Evolutionary conservation across 2,797 vertebrate species (phyloP).

Genomic region (Bradypodion ventrale): DNA sequence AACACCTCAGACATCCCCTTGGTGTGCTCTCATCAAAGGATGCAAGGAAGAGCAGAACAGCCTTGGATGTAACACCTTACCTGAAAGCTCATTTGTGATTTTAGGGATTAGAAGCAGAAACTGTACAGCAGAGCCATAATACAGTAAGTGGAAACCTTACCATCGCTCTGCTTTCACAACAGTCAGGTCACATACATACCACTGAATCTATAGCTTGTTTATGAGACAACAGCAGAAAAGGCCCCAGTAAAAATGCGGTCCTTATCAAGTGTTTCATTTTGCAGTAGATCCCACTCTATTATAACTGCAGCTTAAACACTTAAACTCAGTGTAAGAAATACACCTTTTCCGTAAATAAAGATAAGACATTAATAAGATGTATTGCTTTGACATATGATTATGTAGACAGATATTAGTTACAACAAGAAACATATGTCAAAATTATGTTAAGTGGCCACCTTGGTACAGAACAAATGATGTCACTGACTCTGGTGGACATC

Average conservation of each 20-base stretch:
- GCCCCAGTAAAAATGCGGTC: not conserved
- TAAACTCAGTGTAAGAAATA: not conserved
- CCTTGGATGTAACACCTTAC: not conserved
- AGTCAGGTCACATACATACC: not conserved
- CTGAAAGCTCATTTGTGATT: not conserved
- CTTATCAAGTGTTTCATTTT: too few species aligned
- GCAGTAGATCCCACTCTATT: too few species aligned
- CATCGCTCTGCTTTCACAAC: not conserved
- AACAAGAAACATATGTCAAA: too few species aligned
- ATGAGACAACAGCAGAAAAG: not conserved
- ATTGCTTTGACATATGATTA: too few species aligned
- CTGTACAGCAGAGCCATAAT: not conserved
- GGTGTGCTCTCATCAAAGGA: not conserved
- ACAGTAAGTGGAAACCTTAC: not conserved
- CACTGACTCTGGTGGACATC: too few species aligned
- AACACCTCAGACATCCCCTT: slow-evolving; percentile 8
- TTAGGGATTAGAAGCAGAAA: not conserved
- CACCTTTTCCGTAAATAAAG: not conserved
- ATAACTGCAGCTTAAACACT: too few species aligned
- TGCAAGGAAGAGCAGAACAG: not conserved
- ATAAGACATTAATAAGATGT: too few species aligned
- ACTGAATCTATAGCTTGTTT: not conserved
- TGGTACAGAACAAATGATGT: too few species aligned
- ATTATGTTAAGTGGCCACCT: too few species aligned
- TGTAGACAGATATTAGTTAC: too few species aligned